phyloP scores from a whole-genome alignment of 2,888 invertebrate species.

The Aethes cnicana region DNA sequence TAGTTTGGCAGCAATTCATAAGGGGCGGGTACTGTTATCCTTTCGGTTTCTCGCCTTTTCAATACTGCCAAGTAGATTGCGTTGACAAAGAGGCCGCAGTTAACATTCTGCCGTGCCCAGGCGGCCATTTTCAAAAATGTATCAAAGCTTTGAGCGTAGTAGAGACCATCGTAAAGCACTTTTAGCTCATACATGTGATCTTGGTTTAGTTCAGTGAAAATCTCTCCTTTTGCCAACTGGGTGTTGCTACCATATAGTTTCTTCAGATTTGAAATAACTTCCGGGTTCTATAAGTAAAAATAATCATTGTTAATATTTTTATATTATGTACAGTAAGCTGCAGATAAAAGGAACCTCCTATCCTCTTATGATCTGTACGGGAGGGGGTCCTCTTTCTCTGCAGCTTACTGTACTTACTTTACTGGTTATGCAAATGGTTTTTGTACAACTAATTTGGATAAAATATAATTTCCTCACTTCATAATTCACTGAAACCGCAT shows the following conservation, averaged over 20 bases:
- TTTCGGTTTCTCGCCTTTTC: conserved; percentile 81
- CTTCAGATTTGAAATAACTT: conserved; percentile 52
- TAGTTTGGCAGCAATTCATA: conserved; percentile 87
- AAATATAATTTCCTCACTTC: conserved; percentile 59
- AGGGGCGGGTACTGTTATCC: conserved; percentile 83
- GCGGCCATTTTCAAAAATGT: conserved; percentile 81
- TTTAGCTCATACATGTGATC: conserved; percentile 59
- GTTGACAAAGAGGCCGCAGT: conserved; percentile 85
- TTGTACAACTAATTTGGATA: too few species aligned
- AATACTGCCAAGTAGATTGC: conserved; percentile 82
- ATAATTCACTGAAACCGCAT: conserved; percentile 54
- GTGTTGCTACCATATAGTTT: conserved; percentile 50
- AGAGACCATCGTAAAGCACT: conserved; percentile 73
- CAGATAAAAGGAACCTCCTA: too few species aligned
- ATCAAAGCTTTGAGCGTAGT: conserved; percentile 80
- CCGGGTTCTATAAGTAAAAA: conserved; percentile 54
- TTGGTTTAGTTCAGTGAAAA: conserved; percentile 64
- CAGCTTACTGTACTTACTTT: too few species aligned
- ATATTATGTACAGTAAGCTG: too few species aligned
- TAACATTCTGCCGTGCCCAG: conserved; percentile 83
- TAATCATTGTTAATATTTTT: too few species aligned
- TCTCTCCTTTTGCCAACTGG: conserved; percentile 60
- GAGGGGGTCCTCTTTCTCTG: too few species aligned
- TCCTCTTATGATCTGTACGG: too few species aligned
- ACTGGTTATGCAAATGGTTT: too few species aligned